Evolutionary conservation across 2,113 vertebrate species (phyloP), one percentile per base, ranked within the genome.

Genomic region (Cheirogaleus medius): DNA sequence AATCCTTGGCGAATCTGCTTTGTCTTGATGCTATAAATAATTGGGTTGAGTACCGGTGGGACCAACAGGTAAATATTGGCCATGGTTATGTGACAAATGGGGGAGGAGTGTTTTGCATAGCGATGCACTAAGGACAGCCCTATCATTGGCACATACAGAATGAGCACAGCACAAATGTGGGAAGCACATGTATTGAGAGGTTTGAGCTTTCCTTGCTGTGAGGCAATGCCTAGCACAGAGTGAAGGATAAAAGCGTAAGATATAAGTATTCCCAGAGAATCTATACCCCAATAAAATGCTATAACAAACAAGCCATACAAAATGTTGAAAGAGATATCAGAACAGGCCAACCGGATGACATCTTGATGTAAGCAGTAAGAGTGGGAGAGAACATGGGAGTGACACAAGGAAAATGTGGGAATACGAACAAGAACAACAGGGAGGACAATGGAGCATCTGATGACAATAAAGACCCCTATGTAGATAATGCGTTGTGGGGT

Each of bases 91-190:
- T 92, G 60, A 13, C 92, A 25, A 39, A 90, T 63, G 6, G 80
- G 56, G 6, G 80, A 81, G 0, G 80, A 66, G 29, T 95, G 71
- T 20, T 97, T 89, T 64, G 54, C 80, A 86, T 86, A 95, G 23
- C 8, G 21, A 84, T 90, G 56, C 14, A 93, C 90, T 27, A 97
- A 34, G 5, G 80, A 95, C 11, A 81, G 21, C 1, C 84, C 77
- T 49, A 95, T 85, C 85, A 93, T 90, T 39, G 96, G 80, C 44
- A 97, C 94, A 56, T 95, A 95, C 1, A 97, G 69, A 93, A 92
- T 92, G 25, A 97, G 80, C 15, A 97, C 92, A 91, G 91, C 92
- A 81, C 92, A 96, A 68, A 97, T 86, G 42, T 97, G 96, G 29
- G 93, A 96, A 25, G 77, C 74, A 54, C 88, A 97, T 0, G 84